Percentiles rank a stretch among this genome's conserved stretches.
Evolutionary conservation across 2,113 vertebrate species (phyloP).

Genomic region (Puma concolor): DNA sequence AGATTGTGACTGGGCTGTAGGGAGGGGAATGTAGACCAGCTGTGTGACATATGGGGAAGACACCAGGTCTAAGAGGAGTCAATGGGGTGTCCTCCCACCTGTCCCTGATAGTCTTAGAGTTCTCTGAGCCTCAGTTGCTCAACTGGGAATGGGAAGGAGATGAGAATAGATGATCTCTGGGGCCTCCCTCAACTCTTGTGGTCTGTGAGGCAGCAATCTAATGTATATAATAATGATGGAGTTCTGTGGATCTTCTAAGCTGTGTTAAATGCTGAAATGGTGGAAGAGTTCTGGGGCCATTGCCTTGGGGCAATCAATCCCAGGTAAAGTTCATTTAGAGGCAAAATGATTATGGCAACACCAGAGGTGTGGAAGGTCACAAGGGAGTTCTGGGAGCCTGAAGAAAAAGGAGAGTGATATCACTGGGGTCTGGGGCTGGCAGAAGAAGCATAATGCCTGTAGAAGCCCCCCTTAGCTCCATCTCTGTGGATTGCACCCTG

Average conservation of each 20-base stretch:
- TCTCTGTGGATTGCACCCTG: neutral
- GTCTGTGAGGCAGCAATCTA: neutral
- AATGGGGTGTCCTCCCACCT: neutral
- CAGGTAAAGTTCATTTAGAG: constrained; percentile 8
- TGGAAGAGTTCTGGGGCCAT: neutral
- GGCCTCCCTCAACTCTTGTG: neutral
- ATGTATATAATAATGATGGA: neutral
- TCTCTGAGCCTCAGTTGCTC: neutral
- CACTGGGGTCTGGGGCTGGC: neutral
- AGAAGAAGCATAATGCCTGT: neutral
- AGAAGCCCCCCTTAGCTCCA: neutral
- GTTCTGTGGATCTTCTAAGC: neutral
- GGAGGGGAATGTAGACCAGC: neutral
- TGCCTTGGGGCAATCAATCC: neutral
- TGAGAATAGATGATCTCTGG: neutral
- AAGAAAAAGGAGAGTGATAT: neutral
- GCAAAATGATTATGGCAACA: neutral
- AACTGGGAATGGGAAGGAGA: neutral
- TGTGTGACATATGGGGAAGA: neutral
- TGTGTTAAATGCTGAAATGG: neutral
- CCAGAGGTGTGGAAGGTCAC: neutral
- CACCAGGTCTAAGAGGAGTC: neutral
- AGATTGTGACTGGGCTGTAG: neutral
- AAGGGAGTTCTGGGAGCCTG: neutral
- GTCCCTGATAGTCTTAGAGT: neutral